These are phyloP conservation scores for Egretta garzetta DNA, from an alignment of 2,113 vertebrate species.

Conservation along the genomic window DNA sequence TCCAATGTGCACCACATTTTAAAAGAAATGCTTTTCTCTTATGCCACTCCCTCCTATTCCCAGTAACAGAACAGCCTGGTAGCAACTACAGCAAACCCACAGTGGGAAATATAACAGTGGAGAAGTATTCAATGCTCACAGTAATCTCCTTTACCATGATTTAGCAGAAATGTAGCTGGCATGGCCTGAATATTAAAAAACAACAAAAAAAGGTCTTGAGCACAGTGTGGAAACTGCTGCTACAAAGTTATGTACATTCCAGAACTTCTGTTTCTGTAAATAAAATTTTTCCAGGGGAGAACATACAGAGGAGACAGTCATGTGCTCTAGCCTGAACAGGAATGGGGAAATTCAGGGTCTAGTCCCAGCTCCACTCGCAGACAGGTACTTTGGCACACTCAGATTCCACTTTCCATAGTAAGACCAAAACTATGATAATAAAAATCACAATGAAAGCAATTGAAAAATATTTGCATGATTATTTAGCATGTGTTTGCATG, in stretches of 20 bases:
- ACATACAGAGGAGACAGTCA: not conserved
- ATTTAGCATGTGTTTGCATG: not conserved
- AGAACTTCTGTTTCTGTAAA: conserved; percentile 3
- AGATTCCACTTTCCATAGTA: not conserved
- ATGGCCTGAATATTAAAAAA: not conserved
- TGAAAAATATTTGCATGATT: not conserved
- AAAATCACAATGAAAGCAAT: conserved; percentile 35
- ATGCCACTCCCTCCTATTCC: not conserved
- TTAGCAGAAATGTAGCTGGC: not conserved
- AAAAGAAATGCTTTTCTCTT: not conserved
- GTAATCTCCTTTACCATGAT: not conserved
- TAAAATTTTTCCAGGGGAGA: not conserved
- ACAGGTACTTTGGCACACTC: not conserved
- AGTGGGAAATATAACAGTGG: not conserved
- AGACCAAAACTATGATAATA: conserved; percentile 15
- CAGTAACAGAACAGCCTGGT: not conserved
- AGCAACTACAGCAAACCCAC: not conserved
- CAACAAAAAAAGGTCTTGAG: not conserved
- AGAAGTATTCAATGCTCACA: not conserved
- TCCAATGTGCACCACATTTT: not conserved
- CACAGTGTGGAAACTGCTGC: not conserved
- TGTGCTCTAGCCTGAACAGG: not conserved
- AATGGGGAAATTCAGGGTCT: not conserved
- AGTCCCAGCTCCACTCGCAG: not conserved
- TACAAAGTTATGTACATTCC: not conserved